phyloP scores from a whole-genome alignment of 2,888 invertebrate species.

The Xestia rhomboidea region DNA sequence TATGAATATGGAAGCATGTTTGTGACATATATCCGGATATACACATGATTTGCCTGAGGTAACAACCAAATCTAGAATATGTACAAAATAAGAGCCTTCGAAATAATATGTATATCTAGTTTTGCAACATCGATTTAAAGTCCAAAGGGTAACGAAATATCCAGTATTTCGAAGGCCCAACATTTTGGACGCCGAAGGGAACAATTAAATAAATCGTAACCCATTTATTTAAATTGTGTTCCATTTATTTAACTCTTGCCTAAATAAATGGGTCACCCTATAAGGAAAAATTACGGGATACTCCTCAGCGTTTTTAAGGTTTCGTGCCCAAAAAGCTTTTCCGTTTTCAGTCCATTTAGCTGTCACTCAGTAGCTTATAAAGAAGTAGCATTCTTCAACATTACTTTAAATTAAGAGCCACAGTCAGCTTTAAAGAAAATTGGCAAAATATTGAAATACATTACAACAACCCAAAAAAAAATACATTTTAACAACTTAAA shows the following conservation, averaged over 20 bases:
- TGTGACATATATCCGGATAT: not conserved
- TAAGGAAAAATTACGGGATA: slow-evolving; percentile 46
- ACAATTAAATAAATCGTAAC: slow-evolving; percentile 50
- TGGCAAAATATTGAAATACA: not conserved
- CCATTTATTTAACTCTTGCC: slow-evolving; percentile 55
- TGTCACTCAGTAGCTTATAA: slow-evolving; percentile 1
- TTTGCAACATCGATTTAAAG: slow-evolving; percentile 32
- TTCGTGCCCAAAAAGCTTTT: slow-evolving; percentile 33
- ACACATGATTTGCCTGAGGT: not conserved
- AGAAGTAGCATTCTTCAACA: not conserved
- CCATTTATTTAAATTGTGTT: slow-evolving; percentile 50
- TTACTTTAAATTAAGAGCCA: not conserved
- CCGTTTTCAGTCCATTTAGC: slow-evolving; percentile 31
- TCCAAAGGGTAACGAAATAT: not conserved
- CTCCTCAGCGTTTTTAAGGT: slow-evolving; percentile 24
- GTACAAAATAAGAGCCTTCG: not conserved
- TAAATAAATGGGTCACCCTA: slow-evolving; percentile 55
- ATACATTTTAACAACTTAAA: not conserved
- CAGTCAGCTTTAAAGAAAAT: too few relatives aligned
- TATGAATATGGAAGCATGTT: not conserved
- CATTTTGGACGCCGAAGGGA: slow-evolving; percentile 36
- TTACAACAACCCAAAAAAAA: not conserved
- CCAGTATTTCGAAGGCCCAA: not conserved
- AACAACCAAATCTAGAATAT: slow-evolving; percentile 2
- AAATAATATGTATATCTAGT: slow-evolving; percentile 26